These are phyloP conservation scores for Mylabris phalerata DNA, from an alignment of 1,140 invertebrate genomes.

Conservation along the genomic window DNA sequence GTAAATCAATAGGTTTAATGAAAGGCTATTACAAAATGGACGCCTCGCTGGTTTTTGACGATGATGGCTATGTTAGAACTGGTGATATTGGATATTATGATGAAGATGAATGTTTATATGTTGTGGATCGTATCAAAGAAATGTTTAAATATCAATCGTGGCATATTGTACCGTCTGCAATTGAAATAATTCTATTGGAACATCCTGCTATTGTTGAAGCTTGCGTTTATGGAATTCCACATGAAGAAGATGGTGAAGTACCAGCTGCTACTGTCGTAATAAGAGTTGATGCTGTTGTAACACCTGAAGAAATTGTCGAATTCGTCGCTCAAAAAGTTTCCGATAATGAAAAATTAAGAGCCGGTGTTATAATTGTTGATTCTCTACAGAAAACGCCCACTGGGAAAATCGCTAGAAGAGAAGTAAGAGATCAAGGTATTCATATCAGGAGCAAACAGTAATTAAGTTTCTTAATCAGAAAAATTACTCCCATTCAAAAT, in stretches of 20 bases:
- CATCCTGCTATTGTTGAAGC: constrained; percentile 62
- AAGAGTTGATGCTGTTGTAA: not conserved
- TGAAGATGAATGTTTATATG: constrained; percentile 52
- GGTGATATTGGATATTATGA: constrained; percentile 66
- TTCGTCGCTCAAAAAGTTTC: too few species aligned
- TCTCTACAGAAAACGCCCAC: too few species aligned
- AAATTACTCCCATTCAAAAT: too few species aligned
- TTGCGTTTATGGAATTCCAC: constrained; percentile 63
- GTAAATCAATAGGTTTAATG: constrained; percentile 14
- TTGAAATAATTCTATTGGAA: constrained; percentile 68
- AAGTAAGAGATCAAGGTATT: too few species aligned
- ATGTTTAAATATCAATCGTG: constrained; percentile 62
- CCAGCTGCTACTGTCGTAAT: constrained; percentile 56
- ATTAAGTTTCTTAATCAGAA: too few species aligned
- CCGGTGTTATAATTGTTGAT: too few species aligned
- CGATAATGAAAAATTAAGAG: too few species aligned
- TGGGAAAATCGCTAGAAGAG: too few species aligned
- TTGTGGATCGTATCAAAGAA: constrained; percentile 71
- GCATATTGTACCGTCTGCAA: constrained; percentile 55
- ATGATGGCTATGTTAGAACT: constrained; percentile 65
- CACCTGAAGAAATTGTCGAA: too few species aligned
- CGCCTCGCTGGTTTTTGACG: constrained; percentile 42
- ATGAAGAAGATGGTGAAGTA: constrained; percentile 56
- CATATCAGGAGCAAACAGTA: too few species aligned
- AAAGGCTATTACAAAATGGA: constrained; percentile 19